These are phyloP conservation scores for Oopsacas minuta DNA, from an alignment of 37 sponge, comb jelly and placozoan genomes.

Conservation along the genomic window DNA sequence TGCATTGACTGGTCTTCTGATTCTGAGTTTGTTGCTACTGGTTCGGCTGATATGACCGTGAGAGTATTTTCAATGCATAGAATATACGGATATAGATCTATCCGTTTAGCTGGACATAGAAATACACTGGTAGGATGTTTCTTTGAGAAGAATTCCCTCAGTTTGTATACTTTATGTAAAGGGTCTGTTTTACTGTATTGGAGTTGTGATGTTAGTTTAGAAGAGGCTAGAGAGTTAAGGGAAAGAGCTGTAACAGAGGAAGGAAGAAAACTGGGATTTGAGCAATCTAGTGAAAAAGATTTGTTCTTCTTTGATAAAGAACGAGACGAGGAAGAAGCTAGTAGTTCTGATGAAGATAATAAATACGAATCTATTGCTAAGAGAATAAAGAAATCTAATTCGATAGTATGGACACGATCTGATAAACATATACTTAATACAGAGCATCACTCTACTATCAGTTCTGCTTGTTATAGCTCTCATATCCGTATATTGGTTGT, in stretches of 20 bases:
- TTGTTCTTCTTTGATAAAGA: neutral
- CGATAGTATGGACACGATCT: neutral
- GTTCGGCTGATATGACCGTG: conserved; percentile 68
- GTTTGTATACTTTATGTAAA: conserved; percentile 26
- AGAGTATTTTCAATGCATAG: conserved; percentile 58
- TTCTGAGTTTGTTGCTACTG: conserved; percentile 75
- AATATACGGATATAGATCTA: conserved; percentile 46
- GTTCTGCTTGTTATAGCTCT: conserved; percentile 55
- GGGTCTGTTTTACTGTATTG: neutral
- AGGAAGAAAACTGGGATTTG: neutral
- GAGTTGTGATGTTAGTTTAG: neutral
- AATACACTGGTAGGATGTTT: conserved; percentile 56
- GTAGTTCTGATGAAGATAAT: neutral
- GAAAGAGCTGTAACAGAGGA: neutral
- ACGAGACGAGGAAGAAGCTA: neutral
- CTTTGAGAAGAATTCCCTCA: conserved; percentile 55
- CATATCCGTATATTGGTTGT: conserved; percentile 46
- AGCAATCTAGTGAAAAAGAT: neutral
- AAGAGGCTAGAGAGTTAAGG: neutral
- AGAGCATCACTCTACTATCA: conserved; percentile 25
- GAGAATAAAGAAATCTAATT: neutral
- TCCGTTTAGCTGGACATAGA: conserved; percentile 82
- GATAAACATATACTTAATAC: neutral
- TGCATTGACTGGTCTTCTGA: conserved; percentile 83
- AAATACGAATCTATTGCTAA: neutral